Evolutionary conservation across 2,888 invertebrate genomes (phyloP).

Genomic region (Drosophila percnosoma): DNA sequence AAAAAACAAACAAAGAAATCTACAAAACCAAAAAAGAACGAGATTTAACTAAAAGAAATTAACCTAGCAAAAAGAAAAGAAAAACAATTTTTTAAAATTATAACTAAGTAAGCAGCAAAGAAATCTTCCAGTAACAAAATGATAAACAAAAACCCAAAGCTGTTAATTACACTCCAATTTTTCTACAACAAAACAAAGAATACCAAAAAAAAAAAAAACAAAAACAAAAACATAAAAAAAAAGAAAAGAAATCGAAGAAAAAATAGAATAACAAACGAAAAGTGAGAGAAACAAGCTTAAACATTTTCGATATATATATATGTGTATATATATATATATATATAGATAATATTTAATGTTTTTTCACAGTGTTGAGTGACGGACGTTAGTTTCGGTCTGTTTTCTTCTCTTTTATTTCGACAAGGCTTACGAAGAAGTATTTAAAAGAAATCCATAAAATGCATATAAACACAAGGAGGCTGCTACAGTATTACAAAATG

Average conservation of each 20-base stretch:
- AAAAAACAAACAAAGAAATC: slow-evolving; percentile 71
- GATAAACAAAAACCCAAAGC: slow-evolving; percentile 42
- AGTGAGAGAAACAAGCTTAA: slow-evolving; percentile 7
- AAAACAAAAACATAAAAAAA: slow-evolving; percentile 11
- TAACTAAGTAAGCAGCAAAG: slow-evolving; percentile 68
- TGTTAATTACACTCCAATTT: slow-evolving; percentile 72
- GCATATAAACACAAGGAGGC: slow-evolving; percentile 74
- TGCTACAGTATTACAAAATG: slow-evolving; percentile 81
- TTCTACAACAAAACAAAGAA: slow-evolving; percentile 52
- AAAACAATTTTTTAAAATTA: slow-evolving; percentile 62
- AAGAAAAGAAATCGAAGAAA: slow-evolving; percentile 13
- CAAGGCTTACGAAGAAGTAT: slow-evolving; percentile 29
- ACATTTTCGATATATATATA: slow-evolving; percentile 10
- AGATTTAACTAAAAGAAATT: slow-evolving; percentile 52
- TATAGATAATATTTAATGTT: neutral
- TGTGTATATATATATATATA: neutral
- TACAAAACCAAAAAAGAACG: slow-evolving; percentile 48
- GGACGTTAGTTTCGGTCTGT: slow-evolving; percentile 32
- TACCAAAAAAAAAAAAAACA: slow-evolving; percentile 8
- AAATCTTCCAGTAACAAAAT: slow-evolving; percentile 72
- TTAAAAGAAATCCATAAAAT: slow-evolving; percentile 31
- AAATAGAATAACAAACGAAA: slow-evolving; percentile 3
- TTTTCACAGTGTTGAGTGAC: slow-evolving; percentile 14
- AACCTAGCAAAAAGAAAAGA: slow-evolving; percentile 55
- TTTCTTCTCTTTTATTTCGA: slow-evolving; percentile 8